phyloP scores from a whole-genome alignment of 2,113 vertebrate species.

The Trichomycterus rosablanca region DNA sequence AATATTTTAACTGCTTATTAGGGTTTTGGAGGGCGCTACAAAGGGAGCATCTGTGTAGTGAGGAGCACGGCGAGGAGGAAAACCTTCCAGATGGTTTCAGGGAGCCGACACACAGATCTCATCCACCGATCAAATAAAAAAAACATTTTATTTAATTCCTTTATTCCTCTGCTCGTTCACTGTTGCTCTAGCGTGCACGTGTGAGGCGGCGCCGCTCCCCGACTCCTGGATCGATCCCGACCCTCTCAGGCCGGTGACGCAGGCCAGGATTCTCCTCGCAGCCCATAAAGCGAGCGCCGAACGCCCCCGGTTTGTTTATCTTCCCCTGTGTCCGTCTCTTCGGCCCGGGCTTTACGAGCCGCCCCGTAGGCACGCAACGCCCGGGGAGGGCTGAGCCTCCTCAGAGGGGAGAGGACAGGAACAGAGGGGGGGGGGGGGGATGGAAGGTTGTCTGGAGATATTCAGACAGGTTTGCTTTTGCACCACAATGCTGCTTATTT shows the following conservation, averaged over 20 bases:
- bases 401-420: slow-evolving; percentile 9
- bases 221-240: slow-evolving; percentile 57
- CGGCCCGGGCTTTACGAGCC: slow-evolving; percentile 67
- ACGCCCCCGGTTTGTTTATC: slow-evolving; percentile 76
- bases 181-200: slow-evolving; percentile 3
- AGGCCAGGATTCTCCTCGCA: slow-evolving; percentile 67
- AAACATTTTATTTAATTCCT: slow-evolving; percentile 62
- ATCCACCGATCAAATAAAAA: slow-evolving; percentile 62
- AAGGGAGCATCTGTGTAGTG: slow-evolving; percentile 92
- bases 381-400: slow-evolving; percentile 27
- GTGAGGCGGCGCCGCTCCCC: slow-evolving; percentile 36
- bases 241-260: slow-evolving; percentile 49
- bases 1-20: slow-evolving; percentile 99
- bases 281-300: slow-evolving; percentile 71
- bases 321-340: slow-evolving; percentile 68
- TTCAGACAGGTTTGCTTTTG: slow-evolving; percentile 53
- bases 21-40: slow-evolving; percentile 86
- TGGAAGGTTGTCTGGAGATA: background rate
- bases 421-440: slow-evolving; percentile 17
- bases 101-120: slow-evolving; percentile 68
- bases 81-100: slow-evolving; percentile 86
- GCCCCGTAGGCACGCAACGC: slow-evolving; percentile 63
- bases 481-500: slow-evolving; percentile 51
- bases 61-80: slow-evolving; percentile 71
- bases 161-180: slow-evolving; percentile 32